phyloP scores from a whole-genome alignment of 2,888 invertebrate species.

The Odontomyia ornata region DNA sequence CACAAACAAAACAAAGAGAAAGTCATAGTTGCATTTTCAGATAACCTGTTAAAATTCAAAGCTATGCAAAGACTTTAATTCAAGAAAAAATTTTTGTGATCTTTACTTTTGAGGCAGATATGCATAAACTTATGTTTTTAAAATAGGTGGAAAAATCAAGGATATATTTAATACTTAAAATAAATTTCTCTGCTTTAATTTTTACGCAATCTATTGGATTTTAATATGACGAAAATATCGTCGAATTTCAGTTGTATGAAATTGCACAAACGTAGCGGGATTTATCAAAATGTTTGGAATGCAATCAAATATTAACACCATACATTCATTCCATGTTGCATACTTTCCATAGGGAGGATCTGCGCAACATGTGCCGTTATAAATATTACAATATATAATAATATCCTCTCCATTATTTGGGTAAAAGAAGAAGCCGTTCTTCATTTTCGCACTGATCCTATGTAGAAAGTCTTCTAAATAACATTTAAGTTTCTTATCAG shows the following conservation, averaged over 20 bases:
- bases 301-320: conserved; percentile 8
- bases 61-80: too few species aligned
- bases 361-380: neutral
- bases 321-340: conserved; percentile 18
- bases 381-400: neutral
- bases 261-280: neutral
- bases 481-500: neutral
- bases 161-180: neutral
- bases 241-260: neutral
- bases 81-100: too few species aligned
- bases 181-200: conserved; percentile 3
- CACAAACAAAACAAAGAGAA: too few species aligned
- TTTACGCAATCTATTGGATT: neutral
- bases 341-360: neutral
- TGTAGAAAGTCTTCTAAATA: neutral
- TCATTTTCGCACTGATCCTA: neutral
- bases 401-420: neutral
- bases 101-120: too few species aligned
- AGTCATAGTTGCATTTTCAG: too few species aligned
- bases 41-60: too few species aligned
- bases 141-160: too few species aligned
- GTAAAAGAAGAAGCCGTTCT: neutral
- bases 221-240: neutral
- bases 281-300: conserved; percentile 22
- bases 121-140: too few species aligned